Evolutionary conservation across 1,140 invertebrate species (phyloP).

Genomic region (Melitaea cinxia): DNA sequence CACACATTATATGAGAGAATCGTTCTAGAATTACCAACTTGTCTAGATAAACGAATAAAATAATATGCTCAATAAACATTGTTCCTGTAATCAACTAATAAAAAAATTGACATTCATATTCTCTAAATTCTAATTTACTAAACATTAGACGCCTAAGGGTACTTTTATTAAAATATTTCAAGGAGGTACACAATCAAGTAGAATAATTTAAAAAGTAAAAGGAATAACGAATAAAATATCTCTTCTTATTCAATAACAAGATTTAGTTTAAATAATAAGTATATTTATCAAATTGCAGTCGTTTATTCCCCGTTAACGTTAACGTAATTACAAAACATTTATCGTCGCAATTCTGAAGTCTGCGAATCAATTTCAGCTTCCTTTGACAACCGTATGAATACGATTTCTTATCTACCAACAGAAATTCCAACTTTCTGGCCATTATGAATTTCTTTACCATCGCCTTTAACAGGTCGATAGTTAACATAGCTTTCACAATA

Average conservation of each 20-base stretch:
- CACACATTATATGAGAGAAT: background rate
- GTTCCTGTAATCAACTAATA: background rate
- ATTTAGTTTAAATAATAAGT: background rate
- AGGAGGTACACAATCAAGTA: no score
- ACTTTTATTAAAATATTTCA: no score
- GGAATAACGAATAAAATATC: no score
- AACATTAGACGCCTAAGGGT: no score
- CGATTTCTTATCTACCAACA: slow-evolving; percentile 9
- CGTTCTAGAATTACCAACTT: background rate
- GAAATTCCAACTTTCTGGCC: slow-evolving; percentile 4
- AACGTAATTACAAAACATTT: slow-evolving; percentile 12
- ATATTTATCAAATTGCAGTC: background rate
- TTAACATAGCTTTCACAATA: slow-evolving; percentile 1
- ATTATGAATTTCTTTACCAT: slow-evolving; percentile 1
- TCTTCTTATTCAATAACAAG: background rate
- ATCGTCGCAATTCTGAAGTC: slow-evolving; percentile 4
- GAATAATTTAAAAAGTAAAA: no score
- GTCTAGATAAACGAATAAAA: background rate
- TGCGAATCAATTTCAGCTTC: slow-evolving; percentile 3
- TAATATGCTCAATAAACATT: background rate
- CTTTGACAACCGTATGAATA: slow-evolving; percentile 4
- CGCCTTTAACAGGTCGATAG: slow-evolving; percentile 4
- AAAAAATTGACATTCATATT: no score
- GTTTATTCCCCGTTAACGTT: slow-evolving; percentile 9
- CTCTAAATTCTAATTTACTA: no score